Conservation (phyloP, 37 sponge, comb jelly and placozoan genomes). For the Diacarnus erythraeanus region DNA sequence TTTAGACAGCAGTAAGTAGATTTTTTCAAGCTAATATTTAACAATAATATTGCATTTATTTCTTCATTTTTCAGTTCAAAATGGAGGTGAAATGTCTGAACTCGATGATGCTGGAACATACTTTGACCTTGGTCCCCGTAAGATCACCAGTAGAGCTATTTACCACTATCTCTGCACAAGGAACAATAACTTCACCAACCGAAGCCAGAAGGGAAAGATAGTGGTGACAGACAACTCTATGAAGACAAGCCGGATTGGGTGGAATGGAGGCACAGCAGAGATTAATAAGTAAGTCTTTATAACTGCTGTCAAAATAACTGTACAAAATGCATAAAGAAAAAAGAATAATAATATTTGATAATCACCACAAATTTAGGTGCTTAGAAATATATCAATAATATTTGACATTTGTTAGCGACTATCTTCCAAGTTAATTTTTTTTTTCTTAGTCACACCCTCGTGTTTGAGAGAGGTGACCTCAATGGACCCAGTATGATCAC, state of each 20-base stretch:
- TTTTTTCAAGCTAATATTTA: not conserved
- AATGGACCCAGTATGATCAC: not conserved
- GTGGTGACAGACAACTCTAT: slow-evolving; percentile 22
- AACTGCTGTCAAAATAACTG: too few relatives aligned
- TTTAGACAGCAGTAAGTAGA: slow-evolving; percentile 41
- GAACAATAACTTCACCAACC: slow-evolving; percentile 99
- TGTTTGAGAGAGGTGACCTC: slow-evolving; percentile 8
- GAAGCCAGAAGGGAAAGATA: slow-evolving; percentile 96
- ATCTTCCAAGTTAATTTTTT: not conserved
- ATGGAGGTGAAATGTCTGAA: slow-evolving; percentile 96
- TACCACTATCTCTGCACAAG: slow-evolving; percentile 95
- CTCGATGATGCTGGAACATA: slow-evolving; percentile 98
- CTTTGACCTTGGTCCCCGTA: slow-evolving; percentile 89
- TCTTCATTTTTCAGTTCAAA: slow-evolving; percentile 60
- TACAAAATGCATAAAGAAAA: not conserved
- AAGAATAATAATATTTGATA: not conserved
- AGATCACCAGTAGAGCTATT: slow-evolving; percentile 72
- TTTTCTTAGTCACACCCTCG: slow-evolving; percentile 1
- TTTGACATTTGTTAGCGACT: not conserved
- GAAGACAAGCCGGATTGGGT: slow-evolving; percentile 29
- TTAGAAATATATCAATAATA: not conserved
- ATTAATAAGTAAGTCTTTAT: slow-evolving; percentile 39
- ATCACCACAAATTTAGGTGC: not conserved
- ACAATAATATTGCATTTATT: not conserved
- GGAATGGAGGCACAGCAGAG: slow-evolving; percentile 45